Conservation (phyloP, 2,113 vertebrate species). For the Neodontobutis hainanensis region DNA sequence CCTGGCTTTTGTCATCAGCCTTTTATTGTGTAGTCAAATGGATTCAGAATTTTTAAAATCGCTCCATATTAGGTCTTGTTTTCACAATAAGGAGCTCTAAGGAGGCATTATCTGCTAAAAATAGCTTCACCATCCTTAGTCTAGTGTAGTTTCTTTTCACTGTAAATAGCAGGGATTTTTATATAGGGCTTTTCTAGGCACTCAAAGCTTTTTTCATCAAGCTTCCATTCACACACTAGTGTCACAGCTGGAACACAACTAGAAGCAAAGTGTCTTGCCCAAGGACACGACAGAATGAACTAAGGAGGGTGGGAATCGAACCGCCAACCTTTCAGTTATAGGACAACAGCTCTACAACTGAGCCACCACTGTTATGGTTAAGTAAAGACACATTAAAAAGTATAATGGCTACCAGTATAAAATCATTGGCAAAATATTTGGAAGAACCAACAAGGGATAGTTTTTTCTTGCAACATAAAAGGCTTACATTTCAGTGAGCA, state of each 20-base stretch:
- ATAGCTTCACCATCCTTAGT: constrained; percentile 36
- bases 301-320: too few species aligned
- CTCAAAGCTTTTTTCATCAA: too few species aligned
- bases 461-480: background rate
- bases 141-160: constrained; percentile 9
- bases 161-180: background rate
- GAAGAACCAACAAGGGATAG: background rate
- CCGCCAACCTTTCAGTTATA: too few species aligned
- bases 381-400: background rate
- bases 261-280: too few species aligned
- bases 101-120: constrained; percentile 49
- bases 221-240: too few species aligned
- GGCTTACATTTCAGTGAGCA: constrained; percentile 93
- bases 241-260: too few species aligned
- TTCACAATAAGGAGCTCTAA: constrained; percentile 26
- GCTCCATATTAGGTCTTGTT: constrained; percentile 67
- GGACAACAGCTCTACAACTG: too few species aligned
- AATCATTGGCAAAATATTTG: background rate
- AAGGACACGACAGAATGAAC: too few species aligned
- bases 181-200: too few species aligned
- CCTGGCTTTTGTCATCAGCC: constrained; percentile 38
- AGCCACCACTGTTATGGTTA: background rate
- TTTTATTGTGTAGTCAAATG: constrained; percentile 61
- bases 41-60: constrained; percentile 17
- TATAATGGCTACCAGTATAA: background rate